These are phyloP conservation scores for Netelia inedita DNA, from an alignment of 2,888 invertebrate species.

Conservation along the genomic window DNA sequence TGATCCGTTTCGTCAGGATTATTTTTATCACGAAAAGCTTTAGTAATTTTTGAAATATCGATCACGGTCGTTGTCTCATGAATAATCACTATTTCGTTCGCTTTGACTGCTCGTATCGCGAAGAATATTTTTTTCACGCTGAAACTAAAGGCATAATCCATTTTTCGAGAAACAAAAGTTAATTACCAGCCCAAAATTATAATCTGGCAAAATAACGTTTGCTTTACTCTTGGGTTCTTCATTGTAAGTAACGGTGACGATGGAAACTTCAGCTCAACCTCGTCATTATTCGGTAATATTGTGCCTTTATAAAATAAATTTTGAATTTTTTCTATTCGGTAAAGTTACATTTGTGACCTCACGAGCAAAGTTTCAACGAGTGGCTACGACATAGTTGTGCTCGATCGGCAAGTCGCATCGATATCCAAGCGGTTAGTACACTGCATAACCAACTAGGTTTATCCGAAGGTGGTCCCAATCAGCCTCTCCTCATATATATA, in stretches of 20 bases:
- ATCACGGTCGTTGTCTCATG: neutral
- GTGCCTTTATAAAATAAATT: conserved; percentile 1
- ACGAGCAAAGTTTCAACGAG: conserved; percentile 23
- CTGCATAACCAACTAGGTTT: conserved; percentile 72
- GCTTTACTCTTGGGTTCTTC: too few species aligned
- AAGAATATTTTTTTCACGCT: too few species aligned
- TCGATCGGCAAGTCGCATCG: conserved; percentile 73
- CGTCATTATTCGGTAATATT: neutral
- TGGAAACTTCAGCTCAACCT: too few species aligned
- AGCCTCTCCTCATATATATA: neutral
- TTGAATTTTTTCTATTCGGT: conserved; percentile 4
- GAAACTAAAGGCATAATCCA: too few species aligned
- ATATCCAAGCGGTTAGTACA: conserved; percentile 66
- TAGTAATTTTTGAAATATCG: conserved; percentile 35
- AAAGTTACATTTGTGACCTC: conserved; percentile 23
- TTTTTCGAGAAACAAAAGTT: too few species aligned
- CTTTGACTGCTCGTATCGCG: neutral
- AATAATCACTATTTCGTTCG: neutral
- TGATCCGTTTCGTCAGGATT: conserved; percentile 44
- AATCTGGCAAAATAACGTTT: too few species aligned
- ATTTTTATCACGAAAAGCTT: conserved; percentile 39
- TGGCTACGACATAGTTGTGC: conserved; percentile 41
- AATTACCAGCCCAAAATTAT: too few species aligned
- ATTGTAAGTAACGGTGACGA: too few species aligned
- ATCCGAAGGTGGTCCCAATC: conserved; percentile 43